Evolutionary conservation across 2,113 vertebrate genomes (phyloP).

Genomic region (Mesitornis unicolor): DNA sequence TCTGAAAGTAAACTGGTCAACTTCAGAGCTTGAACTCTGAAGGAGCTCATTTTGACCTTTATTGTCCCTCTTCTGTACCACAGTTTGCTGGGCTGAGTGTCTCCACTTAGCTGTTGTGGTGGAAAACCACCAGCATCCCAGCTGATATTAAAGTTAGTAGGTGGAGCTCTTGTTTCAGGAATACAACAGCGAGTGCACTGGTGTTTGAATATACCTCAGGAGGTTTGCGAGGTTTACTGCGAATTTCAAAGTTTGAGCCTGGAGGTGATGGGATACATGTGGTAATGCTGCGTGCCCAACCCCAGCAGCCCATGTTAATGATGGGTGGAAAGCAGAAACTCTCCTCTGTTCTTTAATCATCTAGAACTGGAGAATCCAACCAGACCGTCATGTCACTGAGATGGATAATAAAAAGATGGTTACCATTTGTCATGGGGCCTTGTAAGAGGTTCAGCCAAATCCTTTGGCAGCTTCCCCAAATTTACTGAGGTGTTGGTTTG

Average conservation of each 20-base stretch:
- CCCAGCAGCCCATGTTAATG: background rate
- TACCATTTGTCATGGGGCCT: constrained; percentile 19
- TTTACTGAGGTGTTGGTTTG: constrained; percentile 23
- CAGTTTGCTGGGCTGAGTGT: background rate
- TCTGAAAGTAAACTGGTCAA: background rate
- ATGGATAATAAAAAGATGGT: constrained; percentile 23
- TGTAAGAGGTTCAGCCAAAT: constrained; percentile 29
- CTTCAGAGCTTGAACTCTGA: background rate
- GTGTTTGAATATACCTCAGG: background rate
- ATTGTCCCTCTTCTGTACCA: background rate
- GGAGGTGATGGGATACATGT: background rate
- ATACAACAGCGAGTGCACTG: background rate
- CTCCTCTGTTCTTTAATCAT: background rate
- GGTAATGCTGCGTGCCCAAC: background rate
- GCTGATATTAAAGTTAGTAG: background rate
- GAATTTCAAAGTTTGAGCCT: background rate
- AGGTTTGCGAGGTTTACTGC: background rate
- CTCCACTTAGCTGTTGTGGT: background rate
- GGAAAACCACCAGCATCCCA: background rate
- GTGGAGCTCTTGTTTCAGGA: background rate
- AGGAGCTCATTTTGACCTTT: background rate
- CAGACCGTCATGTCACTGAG: background rate
- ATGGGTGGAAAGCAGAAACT: background rate
- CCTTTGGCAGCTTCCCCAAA: constrained; percentile 33
- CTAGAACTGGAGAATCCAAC: background rate